Evolutionary conservation across 2,888 invertebrate genomes (phyloP), one percentile per base, ranked within the genome.

Genomic region (Lasius fuliginosus): DNA sequence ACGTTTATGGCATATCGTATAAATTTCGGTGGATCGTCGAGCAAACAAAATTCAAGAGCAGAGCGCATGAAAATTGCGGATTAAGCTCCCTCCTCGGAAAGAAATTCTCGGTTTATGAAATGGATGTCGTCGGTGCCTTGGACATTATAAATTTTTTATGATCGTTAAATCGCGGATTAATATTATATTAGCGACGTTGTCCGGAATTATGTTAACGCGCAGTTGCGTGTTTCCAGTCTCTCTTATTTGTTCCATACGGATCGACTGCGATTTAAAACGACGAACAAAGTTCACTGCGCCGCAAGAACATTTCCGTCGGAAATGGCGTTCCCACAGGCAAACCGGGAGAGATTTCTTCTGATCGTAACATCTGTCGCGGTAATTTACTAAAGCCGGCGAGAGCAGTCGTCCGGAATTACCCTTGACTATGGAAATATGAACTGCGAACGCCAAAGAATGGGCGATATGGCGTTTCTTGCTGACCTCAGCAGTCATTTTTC

Each of bases 361-460:
- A 60, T 60, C 46, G 71, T 79, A 79, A 79, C 79, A 71, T 46
- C 46, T 71, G 79, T 79, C 69, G 71, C 27, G 23, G 30, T 71
- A 79, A 71, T 79, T 71, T 60, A 71, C 33, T 46, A 68, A 71
- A 71, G 1, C 15, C 12, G 23, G 18, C 4, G 15, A 56, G 12
- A 56, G 12, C 67, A 23, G 46, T 71, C 68, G 65, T n/a, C 0
- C n/a, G 30, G 40, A 77, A 77, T 68, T 56, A 68, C 3, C n/a
- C 11, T 53, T 40, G 53, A 3, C 27, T 42, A 56, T 8, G 23
- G 30, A 77, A 68, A 68, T 68, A 68, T 68, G 49, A 3, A 65
- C 11, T 65, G 75, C 23, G 23, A 49, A 64, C 23, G 46, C 23
- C 9, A 49, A 49, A 33, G 27, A 49, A 67, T 30, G 36, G 33